A percentile compares a stretch with the other conserved stretches of the same genome.
Evolutionary conservation across 2,113 vertebrate species (phyloP).

Genomic region (Etheostoma cragini): DNA sequence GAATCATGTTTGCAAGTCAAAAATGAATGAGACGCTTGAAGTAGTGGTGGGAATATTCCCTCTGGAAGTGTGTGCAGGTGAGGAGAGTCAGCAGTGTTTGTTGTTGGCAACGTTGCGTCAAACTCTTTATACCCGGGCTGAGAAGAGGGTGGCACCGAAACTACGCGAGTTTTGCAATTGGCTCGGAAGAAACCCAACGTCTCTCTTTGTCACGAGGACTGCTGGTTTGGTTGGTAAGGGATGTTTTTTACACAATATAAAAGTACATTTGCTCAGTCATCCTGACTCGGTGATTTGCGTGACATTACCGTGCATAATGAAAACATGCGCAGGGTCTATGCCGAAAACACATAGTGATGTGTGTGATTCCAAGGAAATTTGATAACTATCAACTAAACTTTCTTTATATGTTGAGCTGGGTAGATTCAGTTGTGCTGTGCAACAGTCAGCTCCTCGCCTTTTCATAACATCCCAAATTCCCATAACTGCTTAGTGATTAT

Average conservation of each 20-base stretch:
- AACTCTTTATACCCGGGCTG: constrained; percentile 49
- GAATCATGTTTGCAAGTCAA: constrained; percentile 54
- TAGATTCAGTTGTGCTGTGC: constrained; percentile 3
- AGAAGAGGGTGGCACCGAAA: constrained; percentile 68
- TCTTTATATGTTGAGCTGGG: neutral
- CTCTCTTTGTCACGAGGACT: constrained; percentile 7
- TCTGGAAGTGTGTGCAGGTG: neutral
- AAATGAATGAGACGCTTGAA: constrained; percentile 6
- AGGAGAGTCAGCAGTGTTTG: constrained; percentile 17
- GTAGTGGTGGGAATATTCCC: neutral
- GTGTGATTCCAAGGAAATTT: neutral
- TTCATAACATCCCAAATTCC: constrained; percentile 16
- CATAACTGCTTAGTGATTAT: constrained; percentile 3
- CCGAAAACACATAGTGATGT: neutral
- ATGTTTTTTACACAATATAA: neutral
- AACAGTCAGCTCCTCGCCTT: constrained; percentile 9
- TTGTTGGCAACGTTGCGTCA: constrained; percentile 47
- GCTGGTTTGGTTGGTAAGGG: constrained; percentile 14
- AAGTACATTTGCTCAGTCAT: constrained; percentile 24
- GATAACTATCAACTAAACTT: no score
- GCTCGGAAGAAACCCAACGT: constrained; percentile 8
- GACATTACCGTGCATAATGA: neutral
- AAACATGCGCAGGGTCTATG: neutral
- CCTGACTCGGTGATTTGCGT: neutral
- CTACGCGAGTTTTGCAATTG: constrained; percentile 37